Evolutionary conservation across 2,797 vertebrate genomes (phyloP).

Genomic region (Megaceryle alcyon): DNA sequence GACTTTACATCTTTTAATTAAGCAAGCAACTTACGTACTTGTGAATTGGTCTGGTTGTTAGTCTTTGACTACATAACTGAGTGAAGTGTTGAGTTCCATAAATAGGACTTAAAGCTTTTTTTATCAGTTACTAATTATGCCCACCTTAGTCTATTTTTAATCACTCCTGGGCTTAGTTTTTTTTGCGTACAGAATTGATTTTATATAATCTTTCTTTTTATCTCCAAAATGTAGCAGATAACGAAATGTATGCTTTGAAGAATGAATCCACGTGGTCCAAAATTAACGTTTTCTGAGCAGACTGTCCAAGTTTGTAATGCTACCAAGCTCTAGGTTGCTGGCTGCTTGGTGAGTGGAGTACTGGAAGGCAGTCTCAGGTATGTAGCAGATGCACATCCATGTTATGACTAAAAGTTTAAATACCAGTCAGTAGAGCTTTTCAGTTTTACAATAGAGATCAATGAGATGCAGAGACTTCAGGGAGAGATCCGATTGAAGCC

Average conservation of each 20-base stretch:
- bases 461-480: not conserved
- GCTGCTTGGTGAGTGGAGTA: not conserved
- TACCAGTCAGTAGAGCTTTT: not conserved
- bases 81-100: constrained; percentile 30
- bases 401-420: not conserved
- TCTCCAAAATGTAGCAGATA: constrained; percentile 23
- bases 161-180: not conserved
- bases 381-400: rapidly evolving
- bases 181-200: constrained; percentile 1
- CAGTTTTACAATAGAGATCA: not conserved
- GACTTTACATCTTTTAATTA: constrained; percentile 30
- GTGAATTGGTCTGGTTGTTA: constrained; percentile 66
- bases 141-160: constrained; percentile 8
- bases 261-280: not conserved
- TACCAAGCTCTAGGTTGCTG: not conserved
- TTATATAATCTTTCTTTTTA: not conserved
- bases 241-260: not conserved
- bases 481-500: not conserved
- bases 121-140: constrained; percentile 33
- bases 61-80: not conserved
- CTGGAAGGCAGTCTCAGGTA: not conserved
- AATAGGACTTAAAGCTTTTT: not conserved
- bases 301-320: not conserved
- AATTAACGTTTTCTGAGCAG: not conserved
- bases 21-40: constrained; percentile 34